Evolutionary conservation across 2,113 vertebrate species (phyloP).

Genomic region (Philantomba maxwellii): DNA sequence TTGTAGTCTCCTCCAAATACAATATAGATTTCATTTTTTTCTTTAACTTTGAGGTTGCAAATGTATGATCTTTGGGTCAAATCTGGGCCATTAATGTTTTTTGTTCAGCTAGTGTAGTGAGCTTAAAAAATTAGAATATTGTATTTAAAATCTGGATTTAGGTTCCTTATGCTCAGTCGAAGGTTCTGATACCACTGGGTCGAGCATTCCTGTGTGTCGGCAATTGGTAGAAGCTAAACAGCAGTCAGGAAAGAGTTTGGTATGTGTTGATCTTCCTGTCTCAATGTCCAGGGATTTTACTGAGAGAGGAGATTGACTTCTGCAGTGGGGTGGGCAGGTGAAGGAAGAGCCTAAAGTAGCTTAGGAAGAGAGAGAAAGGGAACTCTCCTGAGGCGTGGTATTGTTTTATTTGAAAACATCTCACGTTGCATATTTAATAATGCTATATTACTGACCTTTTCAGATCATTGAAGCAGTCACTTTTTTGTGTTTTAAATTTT

Average conservation of each 20-base stretch:
- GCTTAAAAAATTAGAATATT: constrained; percentile 11
- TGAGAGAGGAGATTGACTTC: not conserved
- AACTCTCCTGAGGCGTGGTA: not conserved
- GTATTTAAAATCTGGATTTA: not conserved
- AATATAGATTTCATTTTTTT: not conserved
- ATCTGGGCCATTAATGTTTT: not conserved
- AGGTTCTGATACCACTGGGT: not conserved
- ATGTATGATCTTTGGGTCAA: not conserved
- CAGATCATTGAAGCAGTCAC: not conserved
- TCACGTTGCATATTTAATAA: not conserved
- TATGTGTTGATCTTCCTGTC: not conserved
- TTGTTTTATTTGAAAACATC: constrained; percentile 5
- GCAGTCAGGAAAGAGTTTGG: not conserved
- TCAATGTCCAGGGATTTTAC: not conserved
- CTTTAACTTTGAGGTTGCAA: not conserved
- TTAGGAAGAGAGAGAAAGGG: not conserved
- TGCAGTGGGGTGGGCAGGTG: not conserved
- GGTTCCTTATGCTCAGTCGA: not conserved
- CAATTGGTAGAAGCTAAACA: not conserved
- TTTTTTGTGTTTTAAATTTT: constrained; percentile 26
- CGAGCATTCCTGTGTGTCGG: not conserved
- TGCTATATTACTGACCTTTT: not conserved
- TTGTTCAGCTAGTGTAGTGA: not conserved
- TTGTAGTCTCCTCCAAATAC: not conserved
- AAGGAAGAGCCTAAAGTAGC: not conserved